Conservation (phyloP, 2,113 vertebrate species). For the Prunella fulvescens region DNA sequence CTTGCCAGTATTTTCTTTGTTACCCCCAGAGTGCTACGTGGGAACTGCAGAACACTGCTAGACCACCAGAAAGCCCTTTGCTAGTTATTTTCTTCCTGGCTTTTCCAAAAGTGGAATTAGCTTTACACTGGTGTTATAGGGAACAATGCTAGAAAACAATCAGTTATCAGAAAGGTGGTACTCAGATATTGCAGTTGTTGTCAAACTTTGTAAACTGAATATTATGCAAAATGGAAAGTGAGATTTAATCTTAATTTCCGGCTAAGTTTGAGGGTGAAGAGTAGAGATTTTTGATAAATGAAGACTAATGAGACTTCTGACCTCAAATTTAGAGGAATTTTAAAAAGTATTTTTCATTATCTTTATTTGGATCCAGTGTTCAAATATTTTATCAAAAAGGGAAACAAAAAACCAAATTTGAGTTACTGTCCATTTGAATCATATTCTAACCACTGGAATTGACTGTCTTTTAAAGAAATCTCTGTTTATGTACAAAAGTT, state of each 20-base stretch:
- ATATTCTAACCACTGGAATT: neutral
- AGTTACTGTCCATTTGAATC: neutral
- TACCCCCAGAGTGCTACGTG: neutral
- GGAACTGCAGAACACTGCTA: neutral
- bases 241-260: neutral
- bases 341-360: neutral
- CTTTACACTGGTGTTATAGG: accelerated
- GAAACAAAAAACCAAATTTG: neutral
- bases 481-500: neutral
- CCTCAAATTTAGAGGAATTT: neutral
- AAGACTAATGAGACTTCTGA: neutral
- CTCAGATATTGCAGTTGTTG: neutral
- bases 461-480: neutral
- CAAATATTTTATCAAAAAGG: neutral
- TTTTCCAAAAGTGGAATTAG: neutral
- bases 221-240: neutral
- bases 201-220: neutral
- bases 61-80: accelerated
- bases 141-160: neutral
- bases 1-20: neutral
- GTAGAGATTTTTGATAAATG: too few species aligned
- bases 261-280: accelerated
- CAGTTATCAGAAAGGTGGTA: neutral
- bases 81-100: neutral
- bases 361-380: neutral